Conservation (phyloP, 2,888 invertebrate species). For the Agonum fuliginosum region DNA sequence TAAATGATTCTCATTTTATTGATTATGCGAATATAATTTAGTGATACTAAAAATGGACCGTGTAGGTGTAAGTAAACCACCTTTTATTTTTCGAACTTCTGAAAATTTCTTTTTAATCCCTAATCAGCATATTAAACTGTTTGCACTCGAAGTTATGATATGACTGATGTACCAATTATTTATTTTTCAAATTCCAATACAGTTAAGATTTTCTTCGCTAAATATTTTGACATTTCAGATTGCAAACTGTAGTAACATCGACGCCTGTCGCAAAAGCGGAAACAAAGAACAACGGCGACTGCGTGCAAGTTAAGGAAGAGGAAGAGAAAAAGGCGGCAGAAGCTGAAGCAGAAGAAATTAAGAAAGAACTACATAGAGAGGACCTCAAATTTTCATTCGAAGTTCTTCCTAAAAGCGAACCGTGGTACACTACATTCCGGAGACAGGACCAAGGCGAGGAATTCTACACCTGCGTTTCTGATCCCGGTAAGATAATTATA, state of each 20-base stretch:
- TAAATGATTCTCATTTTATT: no score
- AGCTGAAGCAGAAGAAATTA: conserved; percentile 41
- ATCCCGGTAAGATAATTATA: conserved; percentile 70
- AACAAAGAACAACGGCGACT: conserved; percentile 68
- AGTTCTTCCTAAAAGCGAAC: conserved; percentile 81
- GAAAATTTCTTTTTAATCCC: no score
- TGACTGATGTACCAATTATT: no score
- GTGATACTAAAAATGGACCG: no score
- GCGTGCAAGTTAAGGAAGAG: conserved; percentile 67
- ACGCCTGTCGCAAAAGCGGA: conserved; percentile 63
- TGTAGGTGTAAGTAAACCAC: no score
- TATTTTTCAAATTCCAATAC: no score
- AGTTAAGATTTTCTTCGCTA: no score
- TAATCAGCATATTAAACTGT: no score
- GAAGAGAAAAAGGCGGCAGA: conserved; percentile 68
- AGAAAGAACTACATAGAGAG: conserved; percentile 40
- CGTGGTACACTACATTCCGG: conserved; percentile 87
- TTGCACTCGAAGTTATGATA: no score
- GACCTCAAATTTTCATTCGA: conserved; percentile 84
- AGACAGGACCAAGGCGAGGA: conserved; percentile 85
- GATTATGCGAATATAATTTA: no score
- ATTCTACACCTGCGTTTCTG: conserved; percentile 76
- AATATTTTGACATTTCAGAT: no score
- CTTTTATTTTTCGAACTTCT: no score
- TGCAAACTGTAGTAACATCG: conserved; percentile 70